Percentiles rank a stretch among this genome's conserved stretches.
phyloP scores from a whole-genome alignment of 2,888 invertebrate genomes.

The Pseudoips prasinana region DNA sequence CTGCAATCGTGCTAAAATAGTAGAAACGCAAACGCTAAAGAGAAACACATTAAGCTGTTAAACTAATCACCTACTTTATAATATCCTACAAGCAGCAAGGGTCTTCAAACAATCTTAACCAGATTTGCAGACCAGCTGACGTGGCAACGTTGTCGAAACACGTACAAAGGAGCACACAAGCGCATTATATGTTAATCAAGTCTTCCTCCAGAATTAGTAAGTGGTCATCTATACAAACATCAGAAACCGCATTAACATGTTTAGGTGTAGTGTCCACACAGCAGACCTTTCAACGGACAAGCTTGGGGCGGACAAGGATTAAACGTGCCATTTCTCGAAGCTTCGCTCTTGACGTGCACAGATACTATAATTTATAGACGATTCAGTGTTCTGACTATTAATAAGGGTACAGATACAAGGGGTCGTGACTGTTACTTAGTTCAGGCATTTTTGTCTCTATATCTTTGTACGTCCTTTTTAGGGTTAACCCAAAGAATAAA shows the following conservation, averaged over 20 bases:
- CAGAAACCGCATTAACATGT: constrained; percentile 37
- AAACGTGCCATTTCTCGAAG: constrained; percentile 19
- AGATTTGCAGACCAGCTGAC: constrained; percentile 24
- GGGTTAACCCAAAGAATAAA: no score
- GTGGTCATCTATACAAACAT: constrained; percentile 29
- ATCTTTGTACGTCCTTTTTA: no score
- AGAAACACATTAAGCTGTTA: no score
- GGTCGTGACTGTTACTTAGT: no score
- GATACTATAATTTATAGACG: constrained; percentile 14
- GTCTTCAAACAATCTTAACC: constrained; percentile 21
- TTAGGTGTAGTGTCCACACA: constrained; percentile 28
- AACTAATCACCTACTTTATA: no score
- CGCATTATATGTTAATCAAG: constrained; percentile 40
- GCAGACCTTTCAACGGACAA: constrained; percentile 18
- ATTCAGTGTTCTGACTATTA: constrained; percentile 4
- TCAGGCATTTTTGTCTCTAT: no score
- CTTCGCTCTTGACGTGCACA: constrained; percentile 11
- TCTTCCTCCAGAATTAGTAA: constrained; percentile 33
- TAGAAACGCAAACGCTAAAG: no score
- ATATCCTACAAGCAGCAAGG: no score
- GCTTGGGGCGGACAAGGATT: constrained; percentile 19
- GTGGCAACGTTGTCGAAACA: constrained; percentile 14
- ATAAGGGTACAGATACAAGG: no score
- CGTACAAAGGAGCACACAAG: constrained; percentile 21
- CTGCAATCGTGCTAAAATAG: no score